Percentiles rank a stretch among this genome's conserved stretches.
phyloP scores from a whole-genome alignment of 2,888 invertebrate genomes.

The Baronia brevicornis region DNA sequence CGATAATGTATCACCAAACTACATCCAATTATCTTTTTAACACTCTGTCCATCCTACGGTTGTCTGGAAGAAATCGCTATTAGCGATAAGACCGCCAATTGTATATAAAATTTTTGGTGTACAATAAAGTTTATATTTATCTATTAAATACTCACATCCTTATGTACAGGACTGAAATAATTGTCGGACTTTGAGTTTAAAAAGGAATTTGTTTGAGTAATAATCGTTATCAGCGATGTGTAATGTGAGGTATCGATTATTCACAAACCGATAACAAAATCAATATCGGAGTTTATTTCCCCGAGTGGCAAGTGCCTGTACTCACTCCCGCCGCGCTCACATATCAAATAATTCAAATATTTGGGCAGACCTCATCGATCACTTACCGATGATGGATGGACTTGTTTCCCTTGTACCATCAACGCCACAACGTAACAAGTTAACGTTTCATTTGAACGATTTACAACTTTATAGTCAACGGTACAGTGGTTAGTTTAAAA shows the following conservation, averaged over 20 bases:
- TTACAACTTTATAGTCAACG: slow-evolving; percentile 13
- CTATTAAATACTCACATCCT: too few species aligned
- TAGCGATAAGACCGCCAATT: too few species aligned
- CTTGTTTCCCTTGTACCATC: slow-evolving; percentile 30
- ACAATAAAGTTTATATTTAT: too few species aligned
- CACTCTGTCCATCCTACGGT: too few species aligned
- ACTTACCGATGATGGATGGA: slow-evolving; percentile 67
- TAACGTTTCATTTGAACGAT: slow-evolving; percentile 3
- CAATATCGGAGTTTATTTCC: slow-evolving; percentile 25
- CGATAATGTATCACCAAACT: too few species aligned
- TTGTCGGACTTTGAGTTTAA: neutral
- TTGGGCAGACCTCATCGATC: slow-evolving; percentile 69
- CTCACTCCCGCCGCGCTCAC: slow-evolving; percentile 27
- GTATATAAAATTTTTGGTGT: too few species aligned
- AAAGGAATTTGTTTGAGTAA: neutral
- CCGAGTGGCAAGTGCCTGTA: slow-evolving; percentile 32
- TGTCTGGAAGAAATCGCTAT: too few species aligned
- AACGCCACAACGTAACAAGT: slow-evolving; percentile 24
- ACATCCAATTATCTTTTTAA: too few species aligned
- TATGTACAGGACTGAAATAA: neutral
- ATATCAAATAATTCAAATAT: slow-evolving; percentile 71
- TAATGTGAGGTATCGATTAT: slow-evolving; percentile 14
- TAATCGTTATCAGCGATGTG: slow-evolving; percentile 3
- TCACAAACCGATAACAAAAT: slow-evolving; percentile 19
- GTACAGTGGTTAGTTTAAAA: slow-evolving; percentile 10